Conservation (phyloP, 1,140 invertebrate species). For the Ceratina japonica region DNA sequence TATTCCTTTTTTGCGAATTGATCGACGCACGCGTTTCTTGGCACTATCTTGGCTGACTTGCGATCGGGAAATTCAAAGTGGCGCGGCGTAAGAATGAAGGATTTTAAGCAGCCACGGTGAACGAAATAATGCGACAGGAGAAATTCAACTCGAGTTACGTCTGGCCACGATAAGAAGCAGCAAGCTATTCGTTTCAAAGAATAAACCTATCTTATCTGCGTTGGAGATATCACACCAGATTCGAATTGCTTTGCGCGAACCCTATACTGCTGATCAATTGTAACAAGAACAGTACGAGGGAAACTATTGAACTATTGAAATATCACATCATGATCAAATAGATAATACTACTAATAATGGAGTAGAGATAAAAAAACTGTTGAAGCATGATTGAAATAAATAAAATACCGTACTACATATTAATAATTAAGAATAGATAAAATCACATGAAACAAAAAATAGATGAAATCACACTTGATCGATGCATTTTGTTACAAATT, state of each 20-base stretch:
- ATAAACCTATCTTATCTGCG: slow-evolving; percentile 46
- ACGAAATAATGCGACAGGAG: slow-evolving; percentile 26
- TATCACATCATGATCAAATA: no score
- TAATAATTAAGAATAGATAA: no score
- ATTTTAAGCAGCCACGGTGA: slow-evolving; percentile 9
- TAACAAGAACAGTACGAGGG: not conserved
- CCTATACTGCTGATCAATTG: not conserved
- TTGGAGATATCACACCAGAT: slow-evolving; percentile 33
- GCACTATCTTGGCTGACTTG: not conserved
- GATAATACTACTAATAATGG: no score
- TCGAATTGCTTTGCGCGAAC: slow-evolving; percentile 39
- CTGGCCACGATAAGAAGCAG: slow-evolving; percentile 50
- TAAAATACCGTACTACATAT: no score
- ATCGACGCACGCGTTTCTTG: not conserved
- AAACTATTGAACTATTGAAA: not conserved
- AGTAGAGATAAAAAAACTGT: no score
- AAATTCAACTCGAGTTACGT: slow-evolving; percentile 48
- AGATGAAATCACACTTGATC: no score
- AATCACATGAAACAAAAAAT: no score
- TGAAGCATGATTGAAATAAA: no score
- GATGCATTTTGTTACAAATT: no score
- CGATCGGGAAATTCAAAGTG: slow-evolving; percentile 1
- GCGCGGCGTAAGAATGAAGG: not conserved
- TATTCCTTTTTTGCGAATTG: not conserved
- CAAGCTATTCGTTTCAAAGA: slow-evolving; percentile 36